These are phyloP conservation scores for Gulo gulo DNA, from an alignment of 2,113 vertebrate species.

Conservation along the genomic window DNA sequence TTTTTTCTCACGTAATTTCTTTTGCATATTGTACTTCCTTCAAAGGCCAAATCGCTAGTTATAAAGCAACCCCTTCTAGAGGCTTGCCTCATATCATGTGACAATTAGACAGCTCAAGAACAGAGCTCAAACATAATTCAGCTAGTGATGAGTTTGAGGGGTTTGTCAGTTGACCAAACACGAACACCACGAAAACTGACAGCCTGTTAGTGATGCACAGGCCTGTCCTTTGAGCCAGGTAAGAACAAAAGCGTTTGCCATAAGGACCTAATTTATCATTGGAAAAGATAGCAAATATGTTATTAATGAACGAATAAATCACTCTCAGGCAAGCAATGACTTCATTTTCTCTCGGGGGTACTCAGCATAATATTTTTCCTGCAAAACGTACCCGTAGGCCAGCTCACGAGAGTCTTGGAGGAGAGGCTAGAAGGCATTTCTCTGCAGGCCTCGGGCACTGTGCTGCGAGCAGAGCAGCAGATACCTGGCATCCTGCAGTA, in stretches of 20 bases:
- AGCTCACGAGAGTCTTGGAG: background rate
- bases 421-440: background rate
- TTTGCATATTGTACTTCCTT: constrained; percentile 57
- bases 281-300: constrained; percentile 60
- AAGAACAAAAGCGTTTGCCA: constrained; percentile 23
- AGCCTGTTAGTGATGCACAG: background rate
- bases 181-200: background rate
- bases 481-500: background rate
- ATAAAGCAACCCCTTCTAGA: constrained; percentile 42
- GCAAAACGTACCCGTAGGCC: background rate
- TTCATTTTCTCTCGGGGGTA: constrained; percentile 63
- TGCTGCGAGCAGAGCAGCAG: background rate
- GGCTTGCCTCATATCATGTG: background rate
- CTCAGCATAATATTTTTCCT: constrained; percentile 31
- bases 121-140: constrained; percentile 23
- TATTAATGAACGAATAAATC: constrained; percentile 70
- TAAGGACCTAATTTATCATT: constrained; percentile 55
- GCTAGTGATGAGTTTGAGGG: background rate
- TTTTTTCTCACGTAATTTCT: constrained; percentile 53
- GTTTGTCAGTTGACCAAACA: background rate
- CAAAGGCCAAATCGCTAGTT: constrained; percentile 50
- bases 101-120: constrained; percentile 15
- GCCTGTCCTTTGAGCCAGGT: constrained; percentile 6
- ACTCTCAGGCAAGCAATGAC: constrained; percentile 52
- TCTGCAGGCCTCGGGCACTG: background rate